phyloP scores from a whole-genome alignment of 2,888 invertebrate species.

The Ectemnius cavifrons region DNA sequence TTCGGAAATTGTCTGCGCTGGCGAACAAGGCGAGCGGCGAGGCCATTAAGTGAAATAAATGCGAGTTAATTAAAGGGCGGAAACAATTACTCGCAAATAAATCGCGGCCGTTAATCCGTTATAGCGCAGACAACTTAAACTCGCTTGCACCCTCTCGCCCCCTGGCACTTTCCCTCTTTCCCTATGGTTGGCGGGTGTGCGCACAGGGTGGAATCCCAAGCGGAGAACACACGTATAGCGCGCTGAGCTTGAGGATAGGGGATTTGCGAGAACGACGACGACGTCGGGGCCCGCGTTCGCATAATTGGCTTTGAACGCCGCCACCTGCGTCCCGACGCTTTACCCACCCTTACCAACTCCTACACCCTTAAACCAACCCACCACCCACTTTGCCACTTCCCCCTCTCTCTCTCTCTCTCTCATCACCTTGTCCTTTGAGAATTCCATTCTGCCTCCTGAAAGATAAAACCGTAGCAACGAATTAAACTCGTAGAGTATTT shows the following conservation, averaged over 20 bases:
- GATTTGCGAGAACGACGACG: conserved; percentile 72
- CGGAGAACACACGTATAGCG: conserved; percentile 9
- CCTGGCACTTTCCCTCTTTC: conserved; percentile 28
- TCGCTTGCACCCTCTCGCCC: conserved; percentile 50
- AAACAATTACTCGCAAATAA: conserved; percentile 75
- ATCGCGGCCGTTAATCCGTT: conserved; percentile 76
- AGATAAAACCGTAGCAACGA: conserved; percentile 19
- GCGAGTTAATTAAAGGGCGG: conserved; percentile 77
- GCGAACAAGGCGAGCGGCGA: conserved; percentile 55
- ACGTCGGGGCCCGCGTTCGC: conserved; percentile 72
- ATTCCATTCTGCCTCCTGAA: neutral
- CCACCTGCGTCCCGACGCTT: conserved; percentile 74
- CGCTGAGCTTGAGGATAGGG: conserved; percentile 54
- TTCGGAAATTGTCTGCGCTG: conserved; percentile 42
- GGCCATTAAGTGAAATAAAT: conserved; percentile 76
- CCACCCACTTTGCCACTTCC: neutral
- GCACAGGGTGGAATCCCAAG: conserved; percentile 5
- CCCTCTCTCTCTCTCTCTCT: neutral
- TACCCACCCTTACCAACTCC: conserved; percentile 59
- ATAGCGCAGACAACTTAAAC: conserved; percentile 76
- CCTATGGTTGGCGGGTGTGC: conserved; percentile 14
- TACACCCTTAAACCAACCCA: neutral
- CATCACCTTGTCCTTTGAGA: neutral
- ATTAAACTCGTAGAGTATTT: too few relatives aligned
- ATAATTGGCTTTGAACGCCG: conserved; percentile 78